phyloP scores from a whole-genome alignment of 2,113 vertebrate genomes.

The human (Homo sapiens) region DNA sequence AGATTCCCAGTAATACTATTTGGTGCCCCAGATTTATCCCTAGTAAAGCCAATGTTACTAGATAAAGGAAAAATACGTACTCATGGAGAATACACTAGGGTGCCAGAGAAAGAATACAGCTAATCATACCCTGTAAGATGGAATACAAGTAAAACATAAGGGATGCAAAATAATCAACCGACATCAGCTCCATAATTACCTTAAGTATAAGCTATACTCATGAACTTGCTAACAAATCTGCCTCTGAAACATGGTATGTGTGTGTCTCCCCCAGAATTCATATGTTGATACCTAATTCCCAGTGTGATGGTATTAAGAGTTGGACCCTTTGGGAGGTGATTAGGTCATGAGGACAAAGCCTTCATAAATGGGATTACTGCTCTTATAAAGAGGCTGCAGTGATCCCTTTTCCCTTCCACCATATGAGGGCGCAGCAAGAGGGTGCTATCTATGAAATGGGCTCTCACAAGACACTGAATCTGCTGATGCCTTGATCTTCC shows the following conservation, averaged over 20 bases:
- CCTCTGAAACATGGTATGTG: neutral
- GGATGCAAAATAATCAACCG: neutral
- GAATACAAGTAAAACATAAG: neutral
- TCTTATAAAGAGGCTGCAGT: neutral
- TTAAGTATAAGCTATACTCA: neutral
- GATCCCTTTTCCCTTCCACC: neutral
- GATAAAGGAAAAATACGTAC: neutral
- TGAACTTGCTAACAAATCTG: neutral
- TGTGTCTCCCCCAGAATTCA: neutral
- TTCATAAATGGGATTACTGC: neutral
- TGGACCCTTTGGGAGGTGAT: neutral
- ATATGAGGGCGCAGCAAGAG: neutral
- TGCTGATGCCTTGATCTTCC: neutral
- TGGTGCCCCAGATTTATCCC: neutral
- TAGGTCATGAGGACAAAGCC: neutral
- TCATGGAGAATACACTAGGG: neutral
- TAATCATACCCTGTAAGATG: neutral
- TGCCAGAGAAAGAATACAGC: neutral
- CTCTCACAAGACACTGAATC: neutral
- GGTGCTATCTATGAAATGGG: neutral
- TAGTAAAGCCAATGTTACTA: neutral
- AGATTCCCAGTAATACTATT: neutral
- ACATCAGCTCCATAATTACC: neutral
- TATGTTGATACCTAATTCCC: neutral
- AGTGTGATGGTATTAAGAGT: neutral